Percentiles rank a stretch among this genome's conserved stretches.
These are phyloP conservation scores for Adelosebastes latens DNA, from an alignment of 2,797 vertebrate species.

Conservation along the genomic window DNA sequence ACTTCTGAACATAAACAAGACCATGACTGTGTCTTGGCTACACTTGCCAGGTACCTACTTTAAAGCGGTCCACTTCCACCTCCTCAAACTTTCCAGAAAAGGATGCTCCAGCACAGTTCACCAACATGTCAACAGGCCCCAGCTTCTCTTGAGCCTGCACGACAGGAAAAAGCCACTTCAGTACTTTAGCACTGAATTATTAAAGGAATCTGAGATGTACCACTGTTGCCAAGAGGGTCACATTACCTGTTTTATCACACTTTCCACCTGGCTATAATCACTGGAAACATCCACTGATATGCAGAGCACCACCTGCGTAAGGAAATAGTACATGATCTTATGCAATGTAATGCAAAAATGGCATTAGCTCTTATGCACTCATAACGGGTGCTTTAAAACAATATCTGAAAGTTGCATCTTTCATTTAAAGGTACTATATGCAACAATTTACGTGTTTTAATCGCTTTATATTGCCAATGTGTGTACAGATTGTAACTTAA, in stretches of 20 bases:
- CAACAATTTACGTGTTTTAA: too few species aligned
- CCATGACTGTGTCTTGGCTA: background rate
- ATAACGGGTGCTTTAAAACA: background rate
- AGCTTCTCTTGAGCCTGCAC: conserved; percentile 95
- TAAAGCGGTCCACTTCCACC: conserved; percentile 89
- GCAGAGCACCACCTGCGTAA: conserved; percentile 92
- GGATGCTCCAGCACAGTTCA: conserved; percentile 94
- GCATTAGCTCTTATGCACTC: background rate
- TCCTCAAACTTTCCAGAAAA: conserved; percentile 94
- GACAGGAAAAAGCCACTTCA: conserved; percentile 13
- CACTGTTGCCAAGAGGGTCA: conserved; percentile 5
- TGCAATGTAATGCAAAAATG: conserved; percentile 7
- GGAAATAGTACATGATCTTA: conserved; percentile 14
- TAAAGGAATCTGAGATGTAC: conserved; percentile 17
- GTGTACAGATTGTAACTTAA: too few species aligned
- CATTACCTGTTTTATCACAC: conserved; percentile 95
- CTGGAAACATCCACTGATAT: conserved; percentile 97
- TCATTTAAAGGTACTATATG: background rate
- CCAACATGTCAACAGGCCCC: conserved; percentile 98
- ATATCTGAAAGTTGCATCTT: background rate
- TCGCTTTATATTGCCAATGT: too few species aligned
- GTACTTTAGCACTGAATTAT: conserved; percentile 14
- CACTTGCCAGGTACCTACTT: conserved; percentile 79
- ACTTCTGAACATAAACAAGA: background rate
- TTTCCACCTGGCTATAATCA: conserved; percentile 94